Base-by-base conservation (phyloP, 2,888 invertebrate species). In the Ennomos erosarius region DNA sequence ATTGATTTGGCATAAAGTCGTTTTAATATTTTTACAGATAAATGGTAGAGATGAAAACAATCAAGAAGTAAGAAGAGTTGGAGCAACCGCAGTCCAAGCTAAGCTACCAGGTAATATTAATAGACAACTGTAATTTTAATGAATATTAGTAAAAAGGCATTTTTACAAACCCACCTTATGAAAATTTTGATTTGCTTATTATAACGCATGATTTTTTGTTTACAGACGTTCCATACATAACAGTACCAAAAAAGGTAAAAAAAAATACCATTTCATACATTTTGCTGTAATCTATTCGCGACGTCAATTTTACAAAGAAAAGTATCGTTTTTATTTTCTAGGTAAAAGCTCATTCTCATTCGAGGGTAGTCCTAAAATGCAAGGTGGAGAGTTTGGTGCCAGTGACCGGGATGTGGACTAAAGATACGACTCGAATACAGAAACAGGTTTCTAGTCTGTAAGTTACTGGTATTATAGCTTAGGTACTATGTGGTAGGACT, bases 11-110 rank as follows among this genome's bases (percentile, higher is more conserved):
- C 26, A 26, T 26, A 26, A 26, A 26, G 26, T 26, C 6, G 4
- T 6, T 26, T 26, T 26, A 6, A 26, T 6, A 6, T 6, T 26
- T 26, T 26, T 26, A 6, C 26, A 95, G 95, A 93, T 96, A 2
- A 93, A 93, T 65, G 96, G 96, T 1, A 83, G 82, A 42, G 95
- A 95, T 75, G 90, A 92, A 58, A 76, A 90, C 61, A 93, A 94
- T n/a, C 94, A 93, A 76, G 92, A 93, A 11, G 83, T 96, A 40
- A 92, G 93, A 62, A 86, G 96, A 68, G 92, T 95, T 0, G 94
- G 95, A 0, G 91, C 94, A 0, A 95, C 95, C 0, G 95, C 95
- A 10, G 93, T 96, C 35, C 94, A 94, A 66, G 88, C 94, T 0
- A 93, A 94, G 58, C 66, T 84, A 10, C 94, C 95, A 67, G 93